Percentiles rank a stretch among this genome's conserved stretches.
Evolutionary conservation across 1,140 invertebrate genomes (phyloP).

Genomic region (Sitobion miscanthi): DNA sequence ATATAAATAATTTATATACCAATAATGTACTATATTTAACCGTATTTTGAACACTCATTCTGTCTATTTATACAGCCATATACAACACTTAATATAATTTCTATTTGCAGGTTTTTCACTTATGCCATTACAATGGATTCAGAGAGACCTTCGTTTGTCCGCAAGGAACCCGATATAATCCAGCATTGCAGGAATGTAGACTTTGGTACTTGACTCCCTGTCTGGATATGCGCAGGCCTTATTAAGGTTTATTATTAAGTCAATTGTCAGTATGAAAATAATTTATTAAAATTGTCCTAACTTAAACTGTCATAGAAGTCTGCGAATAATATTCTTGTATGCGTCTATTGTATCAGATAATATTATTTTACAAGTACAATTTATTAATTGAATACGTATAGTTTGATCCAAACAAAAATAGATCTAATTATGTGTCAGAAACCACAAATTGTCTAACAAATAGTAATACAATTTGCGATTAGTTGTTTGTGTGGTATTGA

Average conservation of each 20-base stretch:
- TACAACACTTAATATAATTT: background rate
- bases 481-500: background rate
- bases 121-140: conserved; percentile 65
- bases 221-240: background rate
- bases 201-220: conserved; percentile 59
- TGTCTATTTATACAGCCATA: background rate
- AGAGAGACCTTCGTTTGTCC: conserved; percentile 74
- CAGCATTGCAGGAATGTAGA: conserved; percentile 57
- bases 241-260: background rate
- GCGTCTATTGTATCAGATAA: background rate
- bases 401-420: background rate
- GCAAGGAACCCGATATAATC: conserved; percentile 68
- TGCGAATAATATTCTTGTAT: background rate
- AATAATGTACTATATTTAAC: too few species aligned
- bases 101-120: conserved; percentile 65
- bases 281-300: background rate
- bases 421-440: background rate
- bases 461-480: background rate
- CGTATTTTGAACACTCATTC: background rate
- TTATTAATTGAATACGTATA: background rate
- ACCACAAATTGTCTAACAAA: background rate
- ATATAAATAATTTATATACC: background rate
- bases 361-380: background rate
- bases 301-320: background rate
- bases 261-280: background rate